Evolutionary conservation across 2,113 vertebrate genomes (phyloP), one percentile per base, ranked within the genome.

Genomic region (Anoura caudifer): DNA sequence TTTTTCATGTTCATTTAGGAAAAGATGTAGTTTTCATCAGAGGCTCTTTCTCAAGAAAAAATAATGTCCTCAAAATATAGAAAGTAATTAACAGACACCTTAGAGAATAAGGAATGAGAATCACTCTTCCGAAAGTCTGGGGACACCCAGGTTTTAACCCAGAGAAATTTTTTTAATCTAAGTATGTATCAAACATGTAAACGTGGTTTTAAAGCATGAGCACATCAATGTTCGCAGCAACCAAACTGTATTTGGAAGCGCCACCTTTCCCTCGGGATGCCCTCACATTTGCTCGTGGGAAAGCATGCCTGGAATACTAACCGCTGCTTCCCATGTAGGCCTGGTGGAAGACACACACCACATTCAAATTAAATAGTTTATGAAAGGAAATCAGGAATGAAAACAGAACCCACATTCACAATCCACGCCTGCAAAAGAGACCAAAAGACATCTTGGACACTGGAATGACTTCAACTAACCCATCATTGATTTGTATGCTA

Each of bases 21-120:
- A 82, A 98, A 77, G 77, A 81, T 75, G 28, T 84, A 12, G 8
- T 97, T 97, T 98, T 95, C 91, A 91, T 94, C 90, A 96, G 89
- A 96, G 96, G 8, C 65, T 97, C 47, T 97, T 97, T 95, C 90
- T 47, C 69, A 80, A 70, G 75, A 87, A 95, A 98, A 69, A 26
- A 56, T 4, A 50, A 26, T 45, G 28, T 24, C 28, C 17, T 80
- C 52, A n/a, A 84, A 97, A 93, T 45, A 50, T 61, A 38, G 65
- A 97, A 43, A 97, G 26, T 33, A 97, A 97, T 95, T 92, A 98
- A 97, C 52, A 96, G 85, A 19, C 7, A 65, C 36, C 36, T 90
- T 14, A 33, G n/a, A 41, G 33, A 92, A 14, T 28, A 5, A 92
- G 5, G 50, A 16, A 83, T 73, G 65, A 59, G 38, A 80, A 65